Evolutionary conservation across 2,888 invertebrate species (phyloP), one percentile per base, ranked within the genome.

Genomic region (Antheraea yamamai): DNA sequence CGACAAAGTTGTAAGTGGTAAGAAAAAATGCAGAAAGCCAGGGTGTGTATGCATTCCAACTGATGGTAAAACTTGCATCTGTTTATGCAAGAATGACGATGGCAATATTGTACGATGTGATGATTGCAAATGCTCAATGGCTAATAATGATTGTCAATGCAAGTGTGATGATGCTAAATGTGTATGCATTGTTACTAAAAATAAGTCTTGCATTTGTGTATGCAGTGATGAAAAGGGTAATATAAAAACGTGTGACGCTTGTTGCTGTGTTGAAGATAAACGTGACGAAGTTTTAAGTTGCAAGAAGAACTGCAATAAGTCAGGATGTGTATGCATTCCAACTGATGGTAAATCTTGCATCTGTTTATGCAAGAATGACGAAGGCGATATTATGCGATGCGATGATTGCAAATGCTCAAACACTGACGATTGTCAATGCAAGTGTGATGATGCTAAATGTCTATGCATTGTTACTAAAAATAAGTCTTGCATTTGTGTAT

Each of bases 131-230:
- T 87, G 86, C 30, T 30, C 30, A 30, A 30, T 30, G 30, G 30
- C 30, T 30, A 30, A 30, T 26, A 76, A 81, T 4, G 83, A 84
- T 73, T 88, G 89, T 75, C 79, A 83, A 39, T 86, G 86, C 20
- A 83, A 81, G 39, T 86, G 88, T 72, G 79, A 79, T 58, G 83
- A 82, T 16, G 58, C 78, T 4, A 82, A 81, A 71, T 89, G 89
- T 75, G 75, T 82, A 30, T 88, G 87, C 47, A 78, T 89, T 2
- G 75, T 76, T 0, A 87, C 87, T 75, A 75, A 77, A 3, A 81
- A 81, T 3, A 80, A 81, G 47, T 74, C 76, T 4, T 81, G 78
- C 47, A 51, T 83, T 7, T 76, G 76, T 6, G 74, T 80, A 0
- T 80, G 78, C 55, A 68, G 23, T 26, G 74, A 75, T 23, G 73